Conservation (phyloP, 2,797 vertebrate species). For the Sylvia borin region DNA sequence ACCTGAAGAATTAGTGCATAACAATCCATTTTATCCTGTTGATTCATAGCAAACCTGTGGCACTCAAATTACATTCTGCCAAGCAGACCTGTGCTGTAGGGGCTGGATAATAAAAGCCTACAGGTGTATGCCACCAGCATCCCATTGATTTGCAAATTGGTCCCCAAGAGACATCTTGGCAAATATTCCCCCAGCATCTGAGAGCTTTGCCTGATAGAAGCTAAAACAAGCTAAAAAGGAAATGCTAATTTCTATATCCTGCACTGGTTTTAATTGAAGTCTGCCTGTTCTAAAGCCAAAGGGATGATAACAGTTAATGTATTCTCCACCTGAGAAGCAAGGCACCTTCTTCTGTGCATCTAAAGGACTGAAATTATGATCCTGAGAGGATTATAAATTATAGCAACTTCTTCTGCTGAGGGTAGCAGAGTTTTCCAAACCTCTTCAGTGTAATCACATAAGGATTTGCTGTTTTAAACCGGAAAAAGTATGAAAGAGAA, state of each 20-base stretch:
- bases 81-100: not conserved
- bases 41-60: not conserved
- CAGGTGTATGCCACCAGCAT: not conserved
- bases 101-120: not conserved
- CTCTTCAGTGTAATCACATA: not conserved
- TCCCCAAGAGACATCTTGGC: not conserved
- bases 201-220: not conserved
- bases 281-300: not conserved
- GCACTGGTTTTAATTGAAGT: constrained; percentile 8
- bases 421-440: not conserved
- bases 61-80: not conserved
- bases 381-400: not conserved
- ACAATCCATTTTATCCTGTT: not conserved
- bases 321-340: constrained; percentile 8
- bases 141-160: not conserved
- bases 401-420: not conserved
- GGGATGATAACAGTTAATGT: not conserved
- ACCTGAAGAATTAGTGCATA: not conserved
- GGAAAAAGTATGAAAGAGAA: not conserved
- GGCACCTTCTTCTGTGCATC: not conserved
- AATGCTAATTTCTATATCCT: not conserved
- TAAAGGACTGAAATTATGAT: not conserved
- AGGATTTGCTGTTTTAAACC: not conserved
- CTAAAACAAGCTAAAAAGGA: not conserved
- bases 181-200: not conserved